Conservation (phyloP, 2,888 invertebrate genomes). For the Lepidochrysops patricia region DNA sequence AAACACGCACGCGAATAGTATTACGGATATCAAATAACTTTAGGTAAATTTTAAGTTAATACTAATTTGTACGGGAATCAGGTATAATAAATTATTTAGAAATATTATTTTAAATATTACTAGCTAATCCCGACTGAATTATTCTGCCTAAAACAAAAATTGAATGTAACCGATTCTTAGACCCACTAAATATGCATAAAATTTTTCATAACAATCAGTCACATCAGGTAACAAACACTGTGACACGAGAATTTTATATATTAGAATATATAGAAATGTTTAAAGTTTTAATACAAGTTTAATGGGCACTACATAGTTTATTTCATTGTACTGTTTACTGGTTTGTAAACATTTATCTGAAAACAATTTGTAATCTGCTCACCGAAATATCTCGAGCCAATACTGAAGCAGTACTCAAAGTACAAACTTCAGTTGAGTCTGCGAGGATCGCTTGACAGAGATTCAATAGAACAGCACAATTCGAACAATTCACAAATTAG, state of each 20-base stretch:
- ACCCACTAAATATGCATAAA: too few species aligned
- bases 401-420: slow-evolving; percentile 6
- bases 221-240: too few species aligned
- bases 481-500: slow-evolving; percentile 6
- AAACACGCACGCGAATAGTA: background rate
- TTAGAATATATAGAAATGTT: too few species aligned
- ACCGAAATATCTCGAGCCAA: slow-evolving; percentile 1
- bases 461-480: slow-evolving; percentile 10
- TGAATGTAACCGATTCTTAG: too few species aligned
- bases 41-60: background rate
- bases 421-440: slow-evolving; percentile 6
- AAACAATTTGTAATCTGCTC: slow-evolving; percentile 9
- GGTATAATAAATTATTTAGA: too few species aligned
- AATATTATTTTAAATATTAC: too few species aligned
- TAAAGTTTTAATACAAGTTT: too few species aligned
- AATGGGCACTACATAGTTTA: background rate
- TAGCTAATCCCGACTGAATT: too few species aligned
- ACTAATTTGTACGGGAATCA: background rate
- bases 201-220: too few species aligned
- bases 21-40: background rate
- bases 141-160: too few species aligned
- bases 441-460: slow-evolving; percentile 6
- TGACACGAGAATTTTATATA: too few species aligned
- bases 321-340: background rate
- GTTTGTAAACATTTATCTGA: background rate